These are phyloP conservation scores for Orchesella flavescens DNA, from an alignment of 2,888 invertebrate species.

Conservation along the genomic window DNA sequence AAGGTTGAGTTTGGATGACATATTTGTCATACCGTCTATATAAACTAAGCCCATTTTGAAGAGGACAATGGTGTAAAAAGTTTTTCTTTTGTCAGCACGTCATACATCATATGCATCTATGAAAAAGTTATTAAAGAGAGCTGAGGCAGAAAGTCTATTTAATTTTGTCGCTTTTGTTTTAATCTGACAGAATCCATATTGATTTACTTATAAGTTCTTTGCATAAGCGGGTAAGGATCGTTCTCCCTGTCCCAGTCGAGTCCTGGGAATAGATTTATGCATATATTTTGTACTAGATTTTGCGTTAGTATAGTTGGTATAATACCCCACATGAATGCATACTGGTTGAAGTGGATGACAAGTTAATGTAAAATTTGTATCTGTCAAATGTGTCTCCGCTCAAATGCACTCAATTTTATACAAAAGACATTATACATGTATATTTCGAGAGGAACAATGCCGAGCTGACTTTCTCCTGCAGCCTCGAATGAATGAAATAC, in stretches of 20 bases:
- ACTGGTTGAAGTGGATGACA: conserved; percentile 23
- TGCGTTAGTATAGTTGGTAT: not conserved
- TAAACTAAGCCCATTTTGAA: not conserved
- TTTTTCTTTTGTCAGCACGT: not conserved
- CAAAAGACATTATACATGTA: not conserved
- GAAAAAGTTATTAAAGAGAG: conserved; percentile 50
- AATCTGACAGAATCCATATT: conserved; percentile 53
- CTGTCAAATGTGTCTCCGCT: conserved; percentile 41
- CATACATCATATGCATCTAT: not conserved
- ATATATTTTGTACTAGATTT: not conserved
- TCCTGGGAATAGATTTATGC: too few relatives aligned
- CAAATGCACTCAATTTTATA: not conserved
- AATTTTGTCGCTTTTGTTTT: conserved; percentile 53
- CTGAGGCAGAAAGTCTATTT: conserved; percentile 39
- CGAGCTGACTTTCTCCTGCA: not conserved
- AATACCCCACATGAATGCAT: not conserved
- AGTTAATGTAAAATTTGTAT: conserved; percentile 51
- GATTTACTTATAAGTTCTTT: conserved; percentile 30
- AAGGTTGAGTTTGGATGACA: not conserved
- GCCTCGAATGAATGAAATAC: not conserved
- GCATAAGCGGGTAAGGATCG: not conserved
- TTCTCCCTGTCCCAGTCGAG: too few relatives aligned
- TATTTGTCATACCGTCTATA: conserved; percentile 11
- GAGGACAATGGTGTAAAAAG: conserved; percentile 16
- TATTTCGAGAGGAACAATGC: not conserved